Evolutionary conservation across 2,888 invertebrate genomes (phyloP), one percentile per base, ranked within the genome.

Genomic region (Perdita meconis): DNA sequence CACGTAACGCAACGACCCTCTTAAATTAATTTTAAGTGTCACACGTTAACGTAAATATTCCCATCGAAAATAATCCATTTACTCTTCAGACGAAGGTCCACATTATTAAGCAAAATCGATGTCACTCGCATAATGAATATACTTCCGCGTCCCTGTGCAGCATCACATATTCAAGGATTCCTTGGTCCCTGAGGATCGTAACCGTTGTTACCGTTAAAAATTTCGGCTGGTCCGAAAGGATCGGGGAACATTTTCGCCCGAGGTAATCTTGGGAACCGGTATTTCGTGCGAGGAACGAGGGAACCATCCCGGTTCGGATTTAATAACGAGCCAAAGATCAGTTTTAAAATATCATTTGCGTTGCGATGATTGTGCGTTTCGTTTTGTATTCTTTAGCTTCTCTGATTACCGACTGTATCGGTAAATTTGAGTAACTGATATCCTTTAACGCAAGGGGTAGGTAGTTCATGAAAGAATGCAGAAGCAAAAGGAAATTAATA

Each of bases 331-430:
- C 65, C 40, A 5, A 24, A 24, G 36, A 61, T 68, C 42, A 66
- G 53, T 65, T 72, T 83, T 85, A 78, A 85, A 80, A 78, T 78
- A 80, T 80, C 71, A 74, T 83, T 83, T 78, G 69, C 42, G 47
- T 12, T 40, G 16, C n/a, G 6, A 10, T 56, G 34, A 26, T 56
- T 55, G 16, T 53, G 24, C 66, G 50, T 59, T 65, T 59, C 53
- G 70, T 68, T 42, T 44, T 76, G 71, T 76, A 78, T 78, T 78
- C 76, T 57, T 81, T 75, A 78, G 61, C 40, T 53, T 59, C 65
- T 53, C 65, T 69, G 78, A 83, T 85, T 70, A 60, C 78, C 59
- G 63, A 8, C 19, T 50, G 64, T 72, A 50, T 60, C 26, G 36
- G 64, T 69, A 79, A 85, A 69, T 76, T 72, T 71, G 64, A 44